Percentiles rank a stretch among this genome's conserved stretches.
Evolutionary conservation across 2,113 vertebrate species (phyloP).

Genomic region (Indicator maculatus): DNA sequence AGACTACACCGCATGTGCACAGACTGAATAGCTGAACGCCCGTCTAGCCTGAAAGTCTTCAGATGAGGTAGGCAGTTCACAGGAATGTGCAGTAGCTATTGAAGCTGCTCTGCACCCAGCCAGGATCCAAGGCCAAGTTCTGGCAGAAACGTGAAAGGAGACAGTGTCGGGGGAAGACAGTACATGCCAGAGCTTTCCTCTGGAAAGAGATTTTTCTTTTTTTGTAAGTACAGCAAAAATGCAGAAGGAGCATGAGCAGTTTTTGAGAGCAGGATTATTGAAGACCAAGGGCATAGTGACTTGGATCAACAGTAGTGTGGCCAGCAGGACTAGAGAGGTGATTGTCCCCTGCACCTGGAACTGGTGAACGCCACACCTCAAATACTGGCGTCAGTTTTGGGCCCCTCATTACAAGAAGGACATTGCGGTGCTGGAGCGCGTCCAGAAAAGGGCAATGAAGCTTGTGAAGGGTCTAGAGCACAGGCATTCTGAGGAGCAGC

Average conservation of each 20-base stretch:
- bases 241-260: neutral
- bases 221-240: neutral
- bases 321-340: no score
- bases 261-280: neutral
- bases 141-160: neutral
- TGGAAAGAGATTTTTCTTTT: neutral
- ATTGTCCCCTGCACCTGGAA: no score
- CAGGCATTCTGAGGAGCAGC: no score
- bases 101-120: neutral
- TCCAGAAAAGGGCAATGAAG: no score
- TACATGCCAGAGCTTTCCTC: neutral
- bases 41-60: neutral
- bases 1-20: neutral
- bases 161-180: rapidly evolving
- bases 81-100: neutral
- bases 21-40: neutral
- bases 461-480: no score
- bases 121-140: neutral
- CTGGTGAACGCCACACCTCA: no score
- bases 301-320: no score
- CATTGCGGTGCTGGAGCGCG: no score
- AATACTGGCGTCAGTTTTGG: no score
- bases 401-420: no score
- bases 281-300: no score
- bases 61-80: neutral